A percentile compares a stretch with the other conserved stretches of the same genome.
phyloP scores from a whole-genome alignment of 2,888 invertebrate genomes.

The Drosophila fungiperda region DNA sequence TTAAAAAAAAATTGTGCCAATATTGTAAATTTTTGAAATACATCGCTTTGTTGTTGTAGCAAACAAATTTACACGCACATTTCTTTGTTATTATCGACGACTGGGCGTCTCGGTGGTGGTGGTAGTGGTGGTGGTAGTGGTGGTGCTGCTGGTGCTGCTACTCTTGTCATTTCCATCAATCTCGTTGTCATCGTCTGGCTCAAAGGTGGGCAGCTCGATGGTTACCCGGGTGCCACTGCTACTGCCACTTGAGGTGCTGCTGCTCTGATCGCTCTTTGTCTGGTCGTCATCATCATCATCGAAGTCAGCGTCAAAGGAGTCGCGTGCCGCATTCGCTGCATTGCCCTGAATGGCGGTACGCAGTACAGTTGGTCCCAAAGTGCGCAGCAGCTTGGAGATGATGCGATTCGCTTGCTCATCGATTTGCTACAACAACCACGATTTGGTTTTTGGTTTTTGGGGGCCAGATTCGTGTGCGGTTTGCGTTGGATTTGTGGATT shows the following conservation, averaged over 20 bases:
- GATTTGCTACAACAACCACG: constrained; percentile 85
- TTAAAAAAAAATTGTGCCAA: constrained; percentile 30
- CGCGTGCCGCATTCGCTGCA: constrained; percentile 82
- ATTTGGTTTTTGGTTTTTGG: constrained; percentile 14
- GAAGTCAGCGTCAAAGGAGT: constrained; percentile 86
- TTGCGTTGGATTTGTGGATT: constrained; percentile 10
- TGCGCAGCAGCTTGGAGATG: constrained; percentile 88
- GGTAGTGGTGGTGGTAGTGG: constrained; percentile 7
- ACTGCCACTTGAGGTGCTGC: constrained; percentile 33
- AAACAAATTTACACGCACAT: constrained; percentile 62
- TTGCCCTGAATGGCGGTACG: constrained; percentile 85
- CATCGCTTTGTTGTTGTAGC: constrained; percentile 68
- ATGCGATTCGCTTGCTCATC: constrained; percentile 84
- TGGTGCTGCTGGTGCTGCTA: constrained; percentile 31
- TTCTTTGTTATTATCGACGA: constrained; percentile 18
- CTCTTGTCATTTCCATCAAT: constrained; percentile 78
- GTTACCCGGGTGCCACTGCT: constrained; percentile 86
- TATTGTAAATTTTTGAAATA: constrained; percentile 13
- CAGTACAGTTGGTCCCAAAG: constrained; percentile 90
- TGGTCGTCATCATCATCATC: constrained; percentile 85
- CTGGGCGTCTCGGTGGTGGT: constrained; percentile 31
- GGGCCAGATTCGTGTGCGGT: constrained; percentile 35
- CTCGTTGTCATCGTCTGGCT: constrained; percentile 88
- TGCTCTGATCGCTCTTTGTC: constrained; percentile 39
- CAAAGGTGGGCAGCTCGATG: constrained; percentile 89